Conservation (phyloP, 2,797 vertebrate genomes). For the Sarcoramphus papa region DNA sequence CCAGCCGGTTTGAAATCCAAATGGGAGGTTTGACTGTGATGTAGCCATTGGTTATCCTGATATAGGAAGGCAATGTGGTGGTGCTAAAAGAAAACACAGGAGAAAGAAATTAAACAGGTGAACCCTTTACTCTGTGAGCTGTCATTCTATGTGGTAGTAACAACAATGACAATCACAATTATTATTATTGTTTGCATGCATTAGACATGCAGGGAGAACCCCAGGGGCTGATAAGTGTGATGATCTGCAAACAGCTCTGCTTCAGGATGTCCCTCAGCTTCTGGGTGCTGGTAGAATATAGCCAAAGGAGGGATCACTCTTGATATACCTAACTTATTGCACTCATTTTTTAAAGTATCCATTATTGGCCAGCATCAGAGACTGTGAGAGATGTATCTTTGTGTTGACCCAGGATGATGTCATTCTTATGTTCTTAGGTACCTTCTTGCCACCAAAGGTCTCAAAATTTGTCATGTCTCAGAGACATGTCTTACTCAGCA, state of each 20-base stretch:
- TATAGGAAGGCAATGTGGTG: conserved; percentile 78
- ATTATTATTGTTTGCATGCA: not conserved
- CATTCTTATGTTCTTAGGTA: not conserved
- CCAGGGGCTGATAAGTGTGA: not conserved
- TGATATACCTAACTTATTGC: not conserved
- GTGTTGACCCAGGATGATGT: not conserved
- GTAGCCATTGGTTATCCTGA: conserved; percentile 84
- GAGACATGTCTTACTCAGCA: not conserved
- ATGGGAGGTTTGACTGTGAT: conserved; percentile 82
- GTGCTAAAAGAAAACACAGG: conserved; percentile 74
- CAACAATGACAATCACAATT: not conserved
- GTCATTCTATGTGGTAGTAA: not conserved
- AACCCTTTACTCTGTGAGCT: not conserved
- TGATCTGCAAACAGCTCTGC: not conserved
- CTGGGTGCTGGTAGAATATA: not conserved
- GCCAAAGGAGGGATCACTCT: not conserved
- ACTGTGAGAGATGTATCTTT: not conserved
- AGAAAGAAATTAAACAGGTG: not conserved
- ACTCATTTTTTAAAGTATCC: not conserved
- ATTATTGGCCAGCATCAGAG: not conserved
- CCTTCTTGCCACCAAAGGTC: not conserved
- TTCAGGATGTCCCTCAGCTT: not conserved
- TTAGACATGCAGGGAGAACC: not conserved
- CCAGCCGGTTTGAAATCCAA: conserved; percentile 80
- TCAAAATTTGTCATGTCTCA: not conserved